phyloP scores from a whole-genome alignment of 2,888 invertebrate genomes.

The Ctena decussata region DNA sequence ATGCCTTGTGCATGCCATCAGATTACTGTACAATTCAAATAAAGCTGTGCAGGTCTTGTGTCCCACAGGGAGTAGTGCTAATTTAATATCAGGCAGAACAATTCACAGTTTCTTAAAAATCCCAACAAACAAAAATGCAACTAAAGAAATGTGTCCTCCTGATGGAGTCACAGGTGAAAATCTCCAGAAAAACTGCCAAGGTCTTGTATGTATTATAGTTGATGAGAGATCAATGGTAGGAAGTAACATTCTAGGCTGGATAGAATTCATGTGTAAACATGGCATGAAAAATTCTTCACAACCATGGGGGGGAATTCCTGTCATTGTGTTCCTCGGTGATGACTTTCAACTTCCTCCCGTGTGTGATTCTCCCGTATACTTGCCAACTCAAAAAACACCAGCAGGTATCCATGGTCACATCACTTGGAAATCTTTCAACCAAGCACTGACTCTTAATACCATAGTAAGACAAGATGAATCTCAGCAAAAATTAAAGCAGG shows the following conservation, averaged over 20 bases:
- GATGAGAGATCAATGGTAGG: no score
- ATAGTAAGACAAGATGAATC: conserved; percentile 26
- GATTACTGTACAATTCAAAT: not conserved
- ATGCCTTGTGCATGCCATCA: not conserved
- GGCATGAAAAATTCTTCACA: not conserved
- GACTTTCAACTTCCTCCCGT: conserved; percentile 69
- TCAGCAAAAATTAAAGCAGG: not conserved
- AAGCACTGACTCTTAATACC: not conserved
- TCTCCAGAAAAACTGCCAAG: no score
- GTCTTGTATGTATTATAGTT: no score
- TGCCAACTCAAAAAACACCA: not conserved
- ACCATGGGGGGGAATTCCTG: conserved; percentile 64
- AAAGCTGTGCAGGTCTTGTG: conserved; percentile 5
- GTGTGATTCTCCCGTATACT: conserved; percentile 59
- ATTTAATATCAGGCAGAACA: no score
- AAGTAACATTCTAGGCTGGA: not conserved
- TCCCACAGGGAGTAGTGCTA: no score
- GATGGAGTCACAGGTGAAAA: no score
- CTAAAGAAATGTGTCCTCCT: no score
- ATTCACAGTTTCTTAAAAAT: no score
- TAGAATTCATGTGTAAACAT: not conserved
- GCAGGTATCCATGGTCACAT: conserved; percentile 3
- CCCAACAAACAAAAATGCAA: no score
- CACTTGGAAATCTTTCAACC: conserved; percentile 31
- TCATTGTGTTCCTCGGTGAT: conserved; percentile 67